Evolutionary conservation across 2,797 vertebrate species (phyloP).

Genomic region (Notolepis coatsorum): DNA sequence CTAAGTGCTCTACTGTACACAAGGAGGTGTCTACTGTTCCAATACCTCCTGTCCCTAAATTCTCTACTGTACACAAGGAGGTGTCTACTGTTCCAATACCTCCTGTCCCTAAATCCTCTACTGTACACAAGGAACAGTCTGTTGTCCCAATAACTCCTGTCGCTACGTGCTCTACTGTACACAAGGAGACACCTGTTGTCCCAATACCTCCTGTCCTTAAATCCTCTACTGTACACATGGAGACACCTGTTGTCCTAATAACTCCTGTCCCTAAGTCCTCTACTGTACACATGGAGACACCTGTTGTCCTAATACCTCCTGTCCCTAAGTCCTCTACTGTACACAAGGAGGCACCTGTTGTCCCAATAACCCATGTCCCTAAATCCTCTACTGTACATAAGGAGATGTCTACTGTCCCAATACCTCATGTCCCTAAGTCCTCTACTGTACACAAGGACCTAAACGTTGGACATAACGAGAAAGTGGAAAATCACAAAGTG

Average conservation of each 20-base stretch:
- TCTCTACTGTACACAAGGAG: constrained; percentile 47
- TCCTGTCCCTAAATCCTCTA: too few relatives aligned
- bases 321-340: constrained; percentile 23
- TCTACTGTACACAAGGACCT: too few relatives aligned
- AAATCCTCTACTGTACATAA: too few relatives aligned
- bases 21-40: constrained; percentile 34
- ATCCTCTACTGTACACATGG: constrained; percentile 47
- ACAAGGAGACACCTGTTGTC: constrained; percentile 36
- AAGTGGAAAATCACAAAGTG: constrained; percentile 14
- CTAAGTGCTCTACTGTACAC: too few relatives aligned
- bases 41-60: too few relatives aligned
- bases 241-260: constrained; percentile 14
- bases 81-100: constrained; percentile 2
- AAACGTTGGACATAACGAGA: constrained; percentile 3
- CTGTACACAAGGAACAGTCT: constrained; percentile 43
- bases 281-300: constrained; percentile 44
- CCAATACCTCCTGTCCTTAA: neutral
- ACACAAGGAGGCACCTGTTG: too few relatives aligned
- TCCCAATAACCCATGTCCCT: too few relatives aligned
- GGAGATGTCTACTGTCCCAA: too few relatives aligned
- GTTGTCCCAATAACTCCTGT: neutral
- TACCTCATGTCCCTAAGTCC: neutral
- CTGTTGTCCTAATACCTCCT: neutral
- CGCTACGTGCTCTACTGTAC: too few relatives aligned
- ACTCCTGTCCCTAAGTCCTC: too few relatives aligned